Evolutionary conservation across 2,888 invertebrate genomes (phyloP).

Genomic region (Zaprionus bogoriensis): DNA sequence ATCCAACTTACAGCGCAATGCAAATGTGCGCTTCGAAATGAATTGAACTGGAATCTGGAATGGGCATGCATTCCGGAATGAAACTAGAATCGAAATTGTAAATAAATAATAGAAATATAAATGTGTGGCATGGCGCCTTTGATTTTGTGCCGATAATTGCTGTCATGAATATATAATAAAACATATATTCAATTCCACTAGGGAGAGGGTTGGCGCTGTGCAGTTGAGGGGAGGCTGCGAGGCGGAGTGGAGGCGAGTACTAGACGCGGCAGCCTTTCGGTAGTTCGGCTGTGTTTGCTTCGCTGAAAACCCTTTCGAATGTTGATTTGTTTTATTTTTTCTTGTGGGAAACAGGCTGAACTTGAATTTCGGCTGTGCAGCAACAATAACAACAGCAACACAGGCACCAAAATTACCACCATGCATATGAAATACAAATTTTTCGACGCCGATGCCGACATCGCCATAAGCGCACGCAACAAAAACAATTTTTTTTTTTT

Average conservation of each 20-base stretch:
- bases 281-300: slow-evolving; percentile 37
- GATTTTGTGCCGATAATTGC: slow-evolving; percentile 73
- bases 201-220: neutral
- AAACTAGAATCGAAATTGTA: slow-evolving; percentile 27
- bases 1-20: slow-evolving; percentile 21
- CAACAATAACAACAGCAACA: slow-evolving; percentile 51
- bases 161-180: slow-evolving; percentile 66
- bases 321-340: slow-evolving; percentile 30
- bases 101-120: slow-evolving; percentile 35
- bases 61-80: too few species aligned
- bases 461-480: slow-evolving; percentile 64
- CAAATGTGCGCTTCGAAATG: slow-evolving; percentile 34
- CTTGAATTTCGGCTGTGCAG: slow-evolving; percentile 59
- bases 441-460: slow-evolving; percentile 34
- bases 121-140: slow-evolving; percentile 46
- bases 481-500: slow-evolving; percentile 53
- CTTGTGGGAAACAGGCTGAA: slow-evolving; percentile 69
- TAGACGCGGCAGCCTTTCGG: slow-evolving; percentile 15
- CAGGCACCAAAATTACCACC: slow-evolving; percentile 74
- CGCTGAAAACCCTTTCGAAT: slow-evolving; percentile 62
- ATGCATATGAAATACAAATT: slow-evolving; percentile 76
- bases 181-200: slow-evolving; percentile 26
- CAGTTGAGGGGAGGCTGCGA: slow-evolving; percentile 8
- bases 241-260: slow-evolving; percentile 2
- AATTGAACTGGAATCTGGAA: slow-evolving; percentile 23